A percentile compares a stretch with the other conserved stretches of the same genome.
These are phyloP conservation scores for Isichthys henryi DNA, from an alignment of 2,113 vertebrate species.

Conservation along the genomic window DNA sequence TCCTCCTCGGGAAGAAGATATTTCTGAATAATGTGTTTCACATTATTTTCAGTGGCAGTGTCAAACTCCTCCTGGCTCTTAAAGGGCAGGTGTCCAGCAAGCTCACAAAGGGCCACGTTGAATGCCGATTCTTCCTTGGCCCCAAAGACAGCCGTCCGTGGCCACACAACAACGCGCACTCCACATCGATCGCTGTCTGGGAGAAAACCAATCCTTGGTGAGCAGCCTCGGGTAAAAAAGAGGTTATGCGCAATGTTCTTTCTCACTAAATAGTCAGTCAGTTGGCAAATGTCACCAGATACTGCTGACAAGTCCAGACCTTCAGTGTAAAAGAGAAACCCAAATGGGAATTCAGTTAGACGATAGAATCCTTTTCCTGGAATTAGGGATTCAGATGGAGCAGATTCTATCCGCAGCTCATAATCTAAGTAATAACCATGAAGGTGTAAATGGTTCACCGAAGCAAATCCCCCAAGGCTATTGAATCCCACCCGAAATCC, in stretches of 20 bases:
- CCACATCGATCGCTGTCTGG: conserved; percentile 35
- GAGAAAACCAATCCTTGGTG: conserved; percentile 34
- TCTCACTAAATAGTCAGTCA: conserved; percentile 61
- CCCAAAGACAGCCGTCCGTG: conserved; percentile 69
- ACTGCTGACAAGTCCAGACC: conserved; percentile 39
- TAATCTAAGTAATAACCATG: conserved; percentile 75
- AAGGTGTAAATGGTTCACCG: conserved; percentile 85
- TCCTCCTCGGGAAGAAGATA: conserved; percentile 61
- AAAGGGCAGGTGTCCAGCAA: conserved; percentile 80
- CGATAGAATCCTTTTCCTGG: conserved; percentile 48
- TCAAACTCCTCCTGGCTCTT: conserved; percentile 64
- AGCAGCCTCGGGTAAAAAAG: conserved; percentile 72
- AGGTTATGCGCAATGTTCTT: conserved; percentile 76
- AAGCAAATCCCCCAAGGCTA: conserved; percentile 81
- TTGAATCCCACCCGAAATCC: conserved; percentile 86
- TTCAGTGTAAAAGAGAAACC: conserved; percentile 71
- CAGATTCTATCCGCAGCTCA: conserved; percentile 64
- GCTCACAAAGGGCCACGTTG: conserved; percentile 84
- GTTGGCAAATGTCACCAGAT: conserved; percentile 50
- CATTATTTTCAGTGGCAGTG: conserved; percentile 59
- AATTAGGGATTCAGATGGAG: conserved; percentile 50
- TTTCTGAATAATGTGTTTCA: conserved; percentile 52
- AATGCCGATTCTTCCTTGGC: conserved; percentile 70
- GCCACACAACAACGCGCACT: conserved; percentile 75
- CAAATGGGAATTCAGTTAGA: conserved; percentile 57